Base-by-base conservation (phyloP, 2,113 vertebrate species). In the Pelodiscus sinensis region DNA sequence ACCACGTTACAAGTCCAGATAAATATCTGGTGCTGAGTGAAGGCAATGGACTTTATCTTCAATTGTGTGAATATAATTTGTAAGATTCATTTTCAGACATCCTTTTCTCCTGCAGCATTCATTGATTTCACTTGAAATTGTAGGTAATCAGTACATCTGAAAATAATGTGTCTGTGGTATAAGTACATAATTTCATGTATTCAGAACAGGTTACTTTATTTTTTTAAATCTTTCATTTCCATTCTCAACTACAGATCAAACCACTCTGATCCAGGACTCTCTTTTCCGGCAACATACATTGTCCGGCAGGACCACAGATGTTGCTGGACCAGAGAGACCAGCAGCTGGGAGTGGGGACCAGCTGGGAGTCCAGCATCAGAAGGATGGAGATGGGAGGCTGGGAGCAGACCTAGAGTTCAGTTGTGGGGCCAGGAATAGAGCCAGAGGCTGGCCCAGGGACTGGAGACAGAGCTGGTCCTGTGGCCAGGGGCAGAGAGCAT, bases 201-300 rank as follows among this genome's bases (percentile, higher is more conserved):
- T 85, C 86, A 94, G 19, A 92, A 79, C 65, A 85, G 73, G 27
- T 68, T 12, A 81, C 92, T 94, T 90, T 79, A 57, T 81, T 94
- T 77, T 44, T 44, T 92, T 82, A 58, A 91, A 77, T n/a, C 88
- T 94, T 58, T 81, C 2, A 71, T 92, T 90, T 71, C 60, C 19
- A 25, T 83, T 92, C 79, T 88, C 54, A 75, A 4, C 16, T 54
- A 10, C 44, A 44, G 44, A 44, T 44, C 44, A 44, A 44, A 44
- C 44, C 44, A 44, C 5, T 44, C 44, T 44, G 44, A 44, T 44
- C 44, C 44, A 44, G 44, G 44, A 44, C 44, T 44, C 44, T 44
- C 44, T 44, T 44, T 44, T 44, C 44, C 7, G 44, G 44, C 44
- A 44, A 44, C 44, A 44, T 44, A 5, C 44, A 44, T 44, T 44